Conservation (phyloP, 1,140 invertebrate species). For the Pomacea maculata region DNA sequence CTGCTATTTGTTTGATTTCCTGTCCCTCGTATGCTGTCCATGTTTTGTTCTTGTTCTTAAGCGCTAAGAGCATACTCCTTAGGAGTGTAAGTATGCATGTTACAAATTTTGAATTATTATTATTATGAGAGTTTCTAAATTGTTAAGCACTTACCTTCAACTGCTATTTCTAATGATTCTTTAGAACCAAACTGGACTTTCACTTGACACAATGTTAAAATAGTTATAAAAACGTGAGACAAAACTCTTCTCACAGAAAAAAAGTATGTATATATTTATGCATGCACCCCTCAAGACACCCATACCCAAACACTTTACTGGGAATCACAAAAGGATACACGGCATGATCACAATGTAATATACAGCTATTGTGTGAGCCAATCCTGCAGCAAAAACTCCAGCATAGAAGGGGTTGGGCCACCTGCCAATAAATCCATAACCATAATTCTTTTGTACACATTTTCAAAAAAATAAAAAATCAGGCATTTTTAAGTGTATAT, state of each 20-base stretch:
- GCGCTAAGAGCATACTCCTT: too few species aligned
- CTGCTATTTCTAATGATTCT: too few species aligned
- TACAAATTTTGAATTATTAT: too few species aligned
- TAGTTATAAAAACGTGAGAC: neutral
- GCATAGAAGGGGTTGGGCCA: constrained; percentile 58
- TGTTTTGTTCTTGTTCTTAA: too few species aligned
- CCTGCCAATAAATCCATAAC: constrained; percentile 37
- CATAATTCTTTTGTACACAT: constrained; percentile 6
- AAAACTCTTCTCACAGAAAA: neutral
- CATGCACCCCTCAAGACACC: neutral
- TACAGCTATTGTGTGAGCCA: constrained; percentile 47
- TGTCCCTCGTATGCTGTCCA: too few species aligned
- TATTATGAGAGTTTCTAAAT: too few species aligned
- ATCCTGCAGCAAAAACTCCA: constrained; percentile 54
- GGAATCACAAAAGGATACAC: constrained; percentile 48
- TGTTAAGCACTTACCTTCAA: too few species aligned
- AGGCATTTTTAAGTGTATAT: neutral
- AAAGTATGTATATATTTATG: neutral
- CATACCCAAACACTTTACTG: neutral
- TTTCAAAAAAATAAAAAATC: neutral
- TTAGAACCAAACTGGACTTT: too few species aligned
- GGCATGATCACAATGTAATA: constrained; percentile 42
- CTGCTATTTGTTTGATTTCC: too few species aligned
- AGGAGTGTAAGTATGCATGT: too few species aligned
- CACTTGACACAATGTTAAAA: neutral